phyloP scores from a whole-genome alignment of 1,140 invertebrate genomes.

The Telenomus remus region DNA sequence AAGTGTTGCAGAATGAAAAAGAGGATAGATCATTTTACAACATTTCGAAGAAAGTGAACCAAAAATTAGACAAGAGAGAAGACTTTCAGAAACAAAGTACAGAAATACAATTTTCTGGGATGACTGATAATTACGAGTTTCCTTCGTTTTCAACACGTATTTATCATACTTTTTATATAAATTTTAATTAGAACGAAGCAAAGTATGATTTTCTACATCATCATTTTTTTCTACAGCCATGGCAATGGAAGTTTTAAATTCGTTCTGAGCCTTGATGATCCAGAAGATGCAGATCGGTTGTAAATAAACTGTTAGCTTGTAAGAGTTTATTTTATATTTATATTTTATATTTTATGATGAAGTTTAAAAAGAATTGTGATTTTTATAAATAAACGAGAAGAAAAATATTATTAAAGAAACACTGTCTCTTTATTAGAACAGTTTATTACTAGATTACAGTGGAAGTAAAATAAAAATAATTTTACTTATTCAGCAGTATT shows the following conservation, averaged over 20 bases:
- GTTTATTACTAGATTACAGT: conserved; percentile 40
- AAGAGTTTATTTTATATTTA: background rate
- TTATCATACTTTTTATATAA: no score
- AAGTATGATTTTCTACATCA: no score
- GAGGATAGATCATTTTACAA: background rate
- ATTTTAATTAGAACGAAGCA: no score
- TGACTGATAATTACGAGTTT: background rate
- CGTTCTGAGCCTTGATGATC: no score
- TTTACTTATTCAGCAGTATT: background rate
- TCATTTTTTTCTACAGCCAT: no score
- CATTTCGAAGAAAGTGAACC: background rate
- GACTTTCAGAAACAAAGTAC: background rate
- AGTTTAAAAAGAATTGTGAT: background rate
- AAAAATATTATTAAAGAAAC: background rate
- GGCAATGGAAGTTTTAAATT: no score
- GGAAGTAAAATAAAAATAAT: conserved; percentile 32
- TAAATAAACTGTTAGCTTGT: no score
- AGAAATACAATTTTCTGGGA: background rate
- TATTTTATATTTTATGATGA: background rate
- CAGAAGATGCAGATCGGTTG: no score
- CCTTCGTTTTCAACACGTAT: background rate
- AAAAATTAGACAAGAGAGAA: background rate
- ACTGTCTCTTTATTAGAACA: conserved; percentile 18
- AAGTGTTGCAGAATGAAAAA: conserved; percentile 37
- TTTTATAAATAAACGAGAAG: background rate